phyloP scores from a whole-genome alignment of 2,797 vertebrate species.

The Meda fulgida region DNA sequence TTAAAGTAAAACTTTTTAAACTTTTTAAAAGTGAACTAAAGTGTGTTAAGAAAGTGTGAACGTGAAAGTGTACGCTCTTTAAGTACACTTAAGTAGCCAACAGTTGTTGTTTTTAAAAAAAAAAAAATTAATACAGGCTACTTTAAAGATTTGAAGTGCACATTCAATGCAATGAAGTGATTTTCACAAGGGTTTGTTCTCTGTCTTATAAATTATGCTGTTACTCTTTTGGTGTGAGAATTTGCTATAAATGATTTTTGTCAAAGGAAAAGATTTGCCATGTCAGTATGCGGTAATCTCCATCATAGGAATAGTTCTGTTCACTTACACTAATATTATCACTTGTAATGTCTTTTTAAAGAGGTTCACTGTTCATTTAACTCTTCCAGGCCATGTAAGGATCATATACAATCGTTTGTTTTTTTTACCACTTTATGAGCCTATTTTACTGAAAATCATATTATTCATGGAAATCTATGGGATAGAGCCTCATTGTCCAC shows the following conservation, averaged over 20 bases:
- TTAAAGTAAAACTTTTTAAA: neutral
- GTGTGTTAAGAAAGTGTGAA: no score
- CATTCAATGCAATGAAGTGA: neutral
- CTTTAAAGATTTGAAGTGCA: no score
- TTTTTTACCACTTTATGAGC: neutral
- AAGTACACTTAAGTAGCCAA: no score
- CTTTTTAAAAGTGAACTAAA: no score
- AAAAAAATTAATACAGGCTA: no score
- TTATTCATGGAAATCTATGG: neutral
- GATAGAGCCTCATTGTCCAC: no score
- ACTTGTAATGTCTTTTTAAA: slow-evolving; percentile 3
- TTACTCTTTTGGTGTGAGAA: neutral
- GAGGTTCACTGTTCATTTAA: neutral
- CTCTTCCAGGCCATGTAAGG: neutral
- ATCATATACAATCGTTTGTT: neutral
- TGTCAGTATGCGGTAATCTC: neutral
- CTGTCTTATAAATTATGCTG: neutral
- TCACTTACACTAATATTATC: neutral
- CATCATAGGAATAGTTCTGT: neutral
- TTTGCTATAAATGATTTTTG: neutral
- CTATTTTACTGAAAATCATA: neutral
- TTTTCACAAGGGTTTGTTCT: neutral
- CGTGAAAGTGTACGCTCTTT: no score
- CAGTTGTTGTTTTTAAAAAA: no score
- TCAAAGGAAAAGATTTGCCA: neutral